A percentile compares a stretch with the other conserved stretches of the same genome.
Evolutionary conservation across 2,797 vertebrate species (phyloP).

Genomic region (Ceryle rudis): DNA sequence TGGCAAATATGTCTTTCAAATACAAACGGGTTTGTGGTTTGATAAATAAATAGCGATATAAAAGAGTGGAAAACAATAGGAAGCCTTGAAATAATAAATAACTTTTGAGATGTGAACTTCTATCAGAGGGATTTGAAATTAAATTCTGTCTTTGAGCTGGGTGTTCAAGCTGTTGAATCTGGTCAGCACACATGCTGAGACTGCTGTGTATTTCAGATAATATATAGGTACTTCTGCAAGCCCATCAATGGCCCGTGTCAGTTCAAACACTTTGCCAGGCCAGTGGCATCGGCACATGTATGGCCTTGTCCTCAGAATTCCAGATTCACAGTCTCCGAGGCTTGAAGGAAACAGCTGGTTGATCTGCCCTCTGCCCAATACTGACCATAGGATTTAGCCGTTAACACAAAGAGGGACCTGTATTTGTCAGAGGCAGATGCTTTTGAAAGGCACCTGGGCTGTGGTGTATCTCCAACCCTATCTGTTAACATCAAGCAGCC

Average conservation of each 20-base stretch:
- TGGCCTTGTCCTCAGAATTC: not conserved
- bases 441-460: not conserved
- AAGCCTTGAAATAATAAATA: not conserved
- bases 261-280: not conserved
- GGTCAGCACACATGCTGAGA: accelerated
- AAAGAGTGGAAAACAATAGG: not conserved
- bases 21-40: not conserved
- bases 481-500: not conserved
- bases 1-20: not conserved
- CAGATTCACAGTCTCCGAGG: not conserved
- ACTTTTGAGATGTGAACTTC: not conserved
- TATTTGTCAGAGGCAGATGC: not conserved
- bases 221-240: not conserved
- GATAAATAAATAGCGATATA: not conserved
- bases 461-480: not conserved
- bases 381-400: not conserved
- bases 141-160: not conserved
- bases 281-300: accelerated
- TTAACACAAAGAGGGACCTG: not conserved
- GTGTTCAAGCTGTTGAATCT: not conserved
- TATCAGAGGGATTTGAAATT: not conserved
- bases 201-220: not conserved
- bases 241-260: accelerated
- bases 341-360: not conserved
- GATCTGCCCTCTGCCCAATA: not conserved